Conservation (phyloP, 2,888 invertebrate genomes). For the Cheiracanthium punctorium region DNA sequence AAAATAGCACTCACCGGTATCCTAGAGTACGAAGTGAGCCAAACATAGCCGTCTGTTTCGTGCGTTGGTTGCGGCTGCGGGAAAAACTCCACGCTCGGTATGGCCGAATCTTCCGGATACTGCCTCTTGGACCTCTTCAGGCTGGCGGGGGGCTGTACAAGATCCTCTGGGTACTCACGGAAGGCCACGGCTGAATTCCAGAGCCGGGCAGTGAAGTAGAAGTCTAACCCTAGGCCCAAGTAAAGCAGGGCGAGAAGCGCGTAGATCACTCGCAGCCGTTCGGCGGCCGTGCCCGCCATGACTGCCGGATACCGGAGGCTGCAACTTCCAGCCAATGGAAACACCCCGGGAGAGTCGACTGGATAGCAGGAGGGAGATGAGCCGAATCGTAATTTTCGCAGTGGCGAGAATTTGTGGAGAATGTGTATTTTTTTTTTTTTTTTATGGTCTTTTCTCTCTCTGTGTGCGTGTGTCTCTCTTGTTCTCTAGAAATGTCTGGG, state of each 20-base stretch:
- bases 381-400: not conserved
- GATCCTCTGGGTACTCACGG: not conserved
- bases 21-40: conserved; percentile 89
- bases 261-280: conserved; percentile 49
- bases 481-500: too few species aligned
- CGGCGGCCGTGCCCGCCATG: conserved; percentile 56
- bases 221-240: conserved; percentile 50
- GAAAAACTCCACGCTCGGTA: conserved; percentile 71
- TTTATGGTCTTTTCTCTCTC: too few species aligned
- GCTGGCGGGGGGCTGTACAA: not conserved
- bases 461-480: too few species aligned
- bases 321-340: conserved; percentile 67
- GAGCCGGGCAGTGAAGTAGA: conserved; percentile 54
- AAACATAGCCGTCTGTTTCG: conserved; percentile 78
- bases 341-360: conserved; percentile 41
- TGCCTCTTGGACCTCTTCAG: conserved; percentile 18
- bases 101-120: conserved; percentile 50
- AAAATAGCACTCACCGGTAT: conserved; percentile 82
- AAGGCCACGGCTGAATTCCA: not conserved
- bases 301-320: conserved; percentile 25
- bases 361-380: not conserved
- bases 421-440: too few species aligned
- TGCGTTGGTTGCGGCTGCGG: conserved; percentile 71
- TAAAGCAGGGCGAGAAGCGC: conserved; percentile 52
- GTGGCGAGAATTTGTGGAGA: not conserved